Evolutionary conservation across 2,113 vertebrate genomes (phyloP), one percentile per base, ranked within the genome.

Genomic region (Chaenogobius annularis): DNA sequence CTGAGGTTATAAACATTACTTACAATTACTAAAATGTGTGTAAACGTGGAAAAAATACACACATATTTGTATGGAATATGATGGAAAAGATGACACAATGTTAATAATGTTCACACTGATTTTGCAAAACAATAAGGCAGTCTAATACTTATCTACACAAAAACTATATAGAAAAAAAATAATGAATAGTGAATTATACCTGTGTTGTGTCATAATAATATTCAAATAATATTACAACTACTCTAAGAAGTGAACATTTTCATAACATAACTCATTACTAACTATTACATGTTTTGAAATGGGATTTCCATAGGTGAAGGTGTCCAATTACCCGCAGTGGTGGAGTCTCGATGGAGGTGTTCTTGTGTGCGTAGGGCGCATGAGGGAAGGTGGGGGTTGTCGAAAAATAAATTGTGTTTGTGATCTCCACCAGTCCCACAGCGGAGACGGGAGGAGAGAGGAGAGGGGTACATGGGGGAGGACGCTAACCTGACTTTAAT

Each of bases 311-410:
- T 37, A 72, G 69, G 83, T 89, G 78, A 85, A 91, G 86, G 88
- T 91, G 88, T 92, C 91, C 89, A 93, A 93, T 94, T 93, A 93
- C 88, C 80, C 56, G 68, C 5, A 69, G 65, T 76, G 66, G 86
- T 80, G 77, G 82, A 82, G 83, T 73, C 77, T 23, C 55, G n/a
- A 3, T 82, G 78, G 82, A 89, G 55, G 74, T 81, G 83, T 79
- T 81, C 10, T 54, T 22, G 31, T 31, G 67, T 17, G 20, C 26
- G 56, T 52, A 31, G 56, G 56, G 23, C 6, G 23, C 35, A 63
- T 40, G 61, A 68, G 13, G 47, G 69, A 31, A 61, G 37, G 7
- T 35, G 64, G 73, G 67, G 73, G 70, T 56, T 76, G 85, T 68
- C 22, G 17, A 85, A 86, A 89, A 90, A 85, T 84, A 84, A 84